These are phyloP conservation scores for Pterocles orientalis DNA, from an alignment of 2,113 vertebrate species.

Conservation along the genomic window DNA sequence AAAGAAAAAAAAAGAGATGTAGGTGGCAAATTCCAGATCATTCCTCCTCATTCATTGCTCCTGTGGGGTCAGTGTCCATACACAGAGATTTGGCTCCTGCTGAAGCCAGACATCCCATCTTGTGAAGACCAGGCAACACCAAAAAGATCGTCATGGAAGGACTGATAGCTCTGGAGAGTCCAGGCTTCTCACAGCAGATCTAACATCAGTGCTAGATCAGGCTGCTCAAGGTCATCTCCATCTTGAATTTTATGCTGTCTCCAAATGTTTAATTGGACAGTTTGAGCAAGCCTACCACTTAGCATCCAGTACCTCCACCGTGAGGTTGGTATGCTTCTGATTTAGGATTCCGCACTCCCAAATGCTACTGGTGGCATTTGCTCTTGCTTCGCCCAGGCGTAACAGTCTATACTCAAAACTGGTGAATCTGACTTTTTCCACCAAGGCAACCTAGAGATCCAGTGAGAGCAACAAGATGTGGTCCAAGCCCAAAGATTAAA, in stretches of 20 bases:
- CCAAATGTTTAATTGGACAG: background rate
- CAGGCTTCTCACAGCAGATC: background rate
- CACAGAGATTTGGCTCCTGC: background rate
- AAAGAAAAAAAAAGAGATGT: background rate
- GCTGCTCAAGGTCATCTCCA: background rate
- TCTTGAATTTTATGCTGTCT: rapidly evolving
- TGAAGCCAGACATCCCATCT: background rate
- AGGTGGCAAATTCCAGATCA: background rate
- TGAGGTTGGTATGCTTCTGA: background rate
- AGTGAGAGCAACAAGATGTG: background rate
- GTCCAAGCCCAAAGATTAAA: background rate
- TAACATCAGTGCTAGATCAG: background rate
- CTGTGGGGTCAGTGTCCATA: background rate
- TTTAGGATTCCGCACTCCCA: background rate
- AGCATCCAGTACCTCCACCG: background rate
- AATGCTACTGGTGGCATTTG: background rate
- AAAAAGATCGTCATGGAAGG: background rate
- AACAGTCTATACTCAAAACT: background rate
- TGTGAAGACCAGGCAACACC: background rate
- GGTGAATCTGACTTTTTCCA: background rate
- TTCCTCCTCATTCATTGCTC: background rate
- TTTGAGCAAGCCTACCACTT: background rate
- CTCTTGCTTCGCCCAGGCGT: background rate
- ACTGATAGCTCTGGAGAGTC: background rate
- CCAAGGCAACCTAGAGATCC: background rate